Evolutionary conservation across 2,113 vertebrate genomes (phyloP), one percentile per base, ranked within the genome.

Genomic region (Malurus alboscapulatus): DNA sequence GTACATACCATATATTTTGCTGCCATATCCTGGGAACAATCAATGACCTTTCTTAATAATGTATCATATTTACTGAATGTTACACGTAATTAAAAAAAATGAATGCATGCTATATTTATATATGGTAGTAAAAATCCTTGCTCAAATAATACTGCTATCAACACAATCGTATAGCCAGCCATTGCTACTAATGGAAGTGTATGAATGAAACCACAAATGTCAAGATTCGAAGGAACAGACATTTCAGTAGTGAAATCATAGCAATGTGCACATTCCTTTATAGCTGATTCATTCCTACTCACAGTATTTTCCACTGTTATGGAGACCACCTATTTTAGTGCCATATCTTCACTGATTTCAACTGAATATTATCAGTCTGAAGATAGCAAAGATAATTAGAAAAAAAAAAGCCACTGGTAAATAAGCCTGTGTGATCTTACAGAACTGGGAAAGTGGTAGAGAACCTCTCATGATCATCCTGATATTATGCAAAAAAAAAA

Each of bases 31-130:
- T 94, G 82, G 91, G 88, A 97, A 93, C 65, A 96, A 97, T 97
- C 97, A 97, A 97, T 97, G 96, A 83, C 76, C 86, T 96, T 93
- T 96, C 93, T 96, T 96, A 97, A 97, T 96, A 97, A 97, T 93
- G 88, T 95, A 96, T 93, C 92, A 91, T 85, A 38, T 97, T 97
- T 88, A 94, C 93, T 95, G 93, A 97, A 95, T 76, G 55, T 83
- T 91, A 90, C 77, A 87, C 45, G 2, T 96, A 97, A 97, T 97
- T 96, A 80, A 96, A 98, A 97, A 96, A 96, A 91, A 94, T 79
- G 58, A 96, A 95, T 80, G 93, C 84, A 96, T 92, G 92, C 26
- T 97, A 68, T 94, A 84, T 90, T 93, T 86, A 66, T 86, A 90
- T 63, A 88, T 83, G 53, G 20, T 76, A 92, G 34, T 91, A 94